phyloP scores from a whole-genome alignment of 1,140 invertebrate species.

The Calliphora vicina region DNA sequence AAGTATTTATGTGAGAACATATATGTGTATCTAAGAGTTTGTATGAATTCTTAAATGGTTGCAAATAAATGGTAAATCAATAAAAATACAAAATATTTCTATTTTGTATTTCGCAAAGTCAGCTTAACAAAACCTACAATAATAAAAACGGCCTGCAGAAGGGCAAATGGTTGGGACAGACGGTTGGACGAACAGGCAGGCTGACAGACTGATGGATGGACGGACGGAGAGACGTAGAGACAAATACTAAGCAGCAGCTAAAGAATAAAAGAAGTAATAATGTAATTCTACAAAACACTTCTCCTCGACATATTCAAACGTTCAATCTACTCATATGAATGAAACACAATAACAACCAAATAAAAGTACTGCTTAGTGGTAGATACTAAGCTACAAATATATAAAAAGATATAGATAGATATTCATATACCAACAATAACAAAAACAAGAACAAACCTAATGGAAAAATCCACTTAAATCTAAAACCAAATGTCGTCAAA shows the following conservation, averaged over 20 bases:
- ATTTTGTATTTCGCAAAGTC: too few species aligned
- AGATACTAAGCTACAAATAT: too few species aligned
- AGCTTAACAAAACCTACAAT: too few species aligned
- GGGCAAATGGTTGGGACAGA: not conserved
- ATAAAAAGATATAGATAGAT: too few species aligned
- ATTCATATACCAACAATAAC: too few species aligned
- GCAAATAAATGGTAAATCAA: constrained; percentile 1
- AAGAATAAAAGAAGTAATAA: too few species aligned
- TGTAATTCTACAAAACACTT: too few species aligned
- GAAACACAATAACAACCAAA: too few species aligned
- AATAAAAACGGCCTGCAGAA: too few species aligned
- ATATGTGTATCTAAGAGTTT: not conserved
- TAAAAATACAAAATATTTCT: not conserved
- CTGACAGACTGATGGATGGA: not conserved
- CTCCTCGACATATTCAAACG: too few species aligned
- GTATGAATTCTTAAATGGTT: not conserved
- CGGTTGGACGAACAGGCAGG: not conserved
- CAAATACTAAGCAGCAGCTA: not conserved
- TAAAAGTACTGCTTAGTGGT: too few species aligned
- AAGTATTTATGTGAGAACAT: not conserved
- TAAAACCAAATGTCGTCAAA: not conserved
- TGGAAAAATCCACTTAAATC: not conserved
- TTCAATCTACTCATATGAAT: too few species aligned
- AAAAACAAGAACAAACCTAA: not conserved
- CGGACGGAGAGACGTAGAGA: not conserved